Base-by-base conservation (phyloP, 2,888 invertebrate species). In the Litoditis marina region DNA sequence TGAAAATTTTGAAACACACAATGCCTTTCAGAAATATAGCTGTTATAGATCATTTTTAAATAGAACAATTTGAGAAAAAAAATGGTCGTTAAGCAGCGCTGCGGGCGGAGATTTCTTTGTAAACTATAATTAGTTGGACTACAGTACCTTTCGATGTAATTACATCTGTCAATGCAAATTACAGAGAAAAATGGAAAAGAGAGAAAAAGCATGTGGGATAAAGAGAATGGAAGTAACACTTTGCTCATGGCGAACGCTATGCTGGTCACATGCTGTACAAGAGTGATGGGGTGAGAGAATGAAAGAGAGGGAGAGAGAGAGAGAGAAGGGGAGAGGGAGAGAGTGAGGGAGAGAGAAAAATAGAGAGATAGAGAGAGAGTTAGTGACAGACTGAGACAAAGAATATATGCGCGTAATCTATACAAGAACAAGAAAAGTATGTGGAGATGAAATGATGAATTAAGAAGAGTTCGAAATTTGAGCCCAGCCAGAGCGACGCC, bases 341-440 rank as follows among this genome's bases (percentile, higher is more conserved):
- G n/a, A n/a, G 13, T 39, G 39, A 39, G n/a, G 39, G n/a, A 39
- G 39, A 39, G 39, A 39, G 49, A 3, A 27, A 49, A 27, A 49
- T 13, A 49, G 49, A 49, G 49, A 49, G 49, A 16, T 19, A 49
- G 49, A 49, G 19, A 49, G 49, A 49, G 49, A 49, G 49, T 22
- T 19, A 49, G 49, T 22, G 49, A 49, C 16, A 49, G 49, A 28
- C n/a, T 16, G 28, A 49, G 49, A 49, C 22, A 39, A 39, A 39
- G 39, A 39, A 39, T 39, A 39, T 39, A 13, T 39, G 39, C n/a
- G 39, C n/a, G n/a, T 13, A 39, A 39, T 39, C 39, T 39, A 39
- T 39, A 39, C 39, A 13, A n/a, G n/a, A 39, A 39, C 39, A 13
- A 39, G 39, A 11, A 39, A 39, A 39, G n/a, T n/a, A n/a, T n/a